These are phyloP conservation scores for Heloderma charlesbogerti DNA, from an alignment of 2,113 vertebrate species.

Conservation along the genomic window DNA sequence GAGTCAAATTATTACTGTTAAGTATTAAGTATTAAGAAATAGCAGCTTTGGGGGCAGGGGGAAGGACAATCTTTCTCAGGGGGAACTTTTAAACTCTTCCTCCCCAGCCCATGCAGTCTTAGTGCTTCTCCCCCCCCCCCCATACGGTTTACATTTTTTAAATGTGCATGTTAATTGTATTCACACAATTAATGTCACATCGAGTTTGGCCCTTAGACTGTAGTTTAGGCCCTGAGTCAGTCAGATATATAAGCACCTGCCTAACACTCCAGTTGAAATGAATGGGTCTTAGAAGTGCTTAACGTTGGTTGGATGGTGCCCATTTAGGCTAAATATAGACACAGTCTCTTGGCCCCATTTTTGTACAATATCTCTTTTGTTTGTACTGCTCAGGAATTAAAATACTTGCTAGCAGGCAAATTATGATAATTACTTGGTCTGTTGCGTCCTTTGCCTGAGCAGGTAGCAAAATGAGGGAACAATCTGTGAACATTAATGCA, in stretches of 20 bases:
- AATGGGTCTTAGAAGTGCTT: not conserved
- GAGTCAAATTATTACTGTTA: not conserved
- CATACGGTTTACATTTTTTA: not conserved
- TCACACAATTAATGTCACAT: not conserved
- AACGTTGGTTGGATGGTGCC: not conserved
- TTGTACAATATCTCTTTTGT: constrained; percentile 12
- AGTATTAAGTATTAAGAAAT: too few species aligned
- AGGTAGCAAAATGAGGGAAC: constrained; percentile 2
- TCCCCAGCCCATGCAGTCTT: not conserved
- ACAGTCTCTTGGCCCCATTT: constrained; percentile 17
- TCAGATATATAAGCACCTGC: not conserved
- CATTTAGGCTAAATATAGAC: constrained; percentile 9
- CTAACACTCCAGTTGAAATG: not conserved
- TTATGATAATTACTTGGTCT: constrained; percentile 26
- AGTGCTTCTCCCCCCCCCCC: not conserved
- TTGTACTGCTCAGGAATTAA: not conserved
- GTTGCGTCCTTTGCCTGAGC: constrained; percentile 13
- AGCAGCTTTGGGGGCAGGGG: too few species aligned
- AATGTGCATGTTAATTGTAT: not conserved
- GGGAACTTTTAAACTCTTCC: not conserved
- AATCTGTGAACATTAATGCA: not conserved
- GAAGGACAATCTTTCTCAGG: not conserved
- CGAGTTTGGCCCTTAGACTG: not conserved
- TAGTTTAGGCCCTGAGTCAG: not conserved
- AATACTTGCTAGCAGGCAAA: constrained; percentile 9